Base-by-base conservation (phyloP, 2,888 invertebrate species). In the Melieria omissa region DNA sequence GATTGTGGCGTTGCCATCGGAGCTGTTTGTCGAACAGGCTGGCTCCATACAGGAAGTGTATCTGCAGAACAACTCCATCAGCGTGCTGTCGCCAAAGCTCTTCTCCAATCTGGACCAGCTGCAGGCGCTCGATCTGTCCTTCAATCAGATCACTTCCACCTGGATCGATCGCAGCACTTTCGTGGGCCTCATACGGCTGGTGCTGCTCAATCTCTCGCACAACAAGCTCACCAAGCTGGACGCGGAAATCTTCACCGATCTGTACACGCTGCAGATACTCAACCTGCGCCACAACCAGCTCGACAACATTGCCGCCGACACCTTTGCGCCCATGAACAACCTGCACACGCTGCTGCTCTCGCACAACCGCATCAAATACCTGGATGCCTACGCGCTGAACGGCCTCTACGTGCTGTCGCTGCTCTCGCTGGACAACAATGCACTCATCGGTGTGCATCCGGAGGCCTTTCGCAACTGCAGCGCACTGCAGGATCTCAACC, bases 381-480 rank as follows among this genome's bases (percentile, higher is more conserved):
- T 97, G 78, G 95, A 96, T 85, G 93, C 94, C 3, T 94, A 94
- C 82, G 93, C 96, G 57, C 88, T 97, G 75, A 95, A 96, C 86
- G 96, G 96, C 2, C 89, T 97, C 67, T 95, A 94, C 84, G 96
- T 96, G 49, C 88, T 97, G 74, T 95, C 95, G 76, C 86, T 95
- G 74, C 88, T 97, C 73, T 94, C 95, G 62, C 88, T 96, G 84
- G 95, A 96, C 87, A 94, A 94, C 86, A 97, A 97, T 88, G 90
- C 91, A 70, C 89, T 97, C 75, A 92, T 93, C 85, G 92, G 92
- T 79, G 91, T 97, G 73, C 95, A 96, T 86, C 92, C 93, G 61
- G 94, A 95, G 83, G 95, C 96, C 73, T 96, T 97, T 84, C 90
- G 93, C 81, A 97, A 97, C 88, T 96, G 96, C 84, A 95, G 95